These are phyloP conservation scores for Solenopsis fugax DNA, from an alignment of 1,140 invertebrate genomes.

Conservation along the genomic window DNA sequence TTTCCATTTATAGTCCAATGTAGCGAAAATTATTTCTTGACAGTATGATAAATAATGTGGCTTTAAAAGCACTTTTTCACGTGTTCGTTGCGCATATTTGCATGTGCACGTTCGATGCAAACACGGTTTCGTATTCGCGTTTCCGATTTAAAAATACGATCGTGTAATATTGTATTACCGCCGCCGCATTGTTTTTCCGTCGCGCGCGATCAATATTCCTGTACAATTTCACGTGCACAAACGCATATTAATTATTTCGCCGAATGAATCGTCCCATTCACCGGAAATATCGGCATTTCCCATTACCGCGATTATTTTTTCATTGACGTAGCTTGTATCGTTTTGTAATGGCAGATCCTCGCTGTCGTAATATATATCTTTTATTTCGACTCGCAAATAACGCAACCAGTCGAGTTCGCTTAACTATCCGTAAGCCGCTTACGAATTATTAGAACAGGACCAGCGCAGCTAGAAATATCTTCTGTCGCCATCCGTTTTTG, in stretches of 20 bases:
- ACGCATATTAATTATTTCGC: constrained; percentile 62
- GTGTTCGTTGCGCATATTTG: background rate
- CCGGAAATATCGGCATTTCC: constrained; percentile 55
- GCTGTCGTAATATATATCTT: constrained; percentile 66
- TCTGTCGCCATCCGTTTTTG: constrained; percentile 9
- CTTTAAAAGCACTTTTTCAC: constrained; percentile 45
- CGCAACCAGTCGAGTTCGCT: constrained; percentile 61
- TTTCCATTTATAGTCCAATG: constrained; percentile 35
- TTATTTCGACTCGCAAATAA: constrained; percentile 66
- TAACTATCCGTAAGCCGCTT: constrained; percentile 73
- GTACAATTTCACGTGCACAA: constrained; percentile 44
- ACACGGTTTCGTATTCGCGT: constrained; percentile 44
- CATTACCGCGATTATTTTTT: constrained; percentile 63
- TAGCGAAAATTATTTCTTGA: constrained; percentile 38
- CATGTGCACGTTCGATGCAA: background rate
- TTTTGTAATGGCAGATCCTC: constrained; percentile 53
- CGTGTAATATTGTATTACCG: constrained; percentile 55
- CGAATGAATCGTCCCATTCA: constrained; percentile 56
- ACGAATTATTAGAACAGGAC: constrained; percentile 70
- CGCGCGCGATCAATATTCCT: constrained; percentile 50
- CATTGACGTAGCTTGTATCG: constrained; percentile 15
- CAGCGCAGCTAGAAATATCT: constrained; percentile 50
- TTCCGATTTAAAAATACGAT: constrained; percentile 60
- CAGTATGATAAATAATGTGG: constrained; percentile 47
- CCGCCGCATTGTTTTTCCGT: constrained; percentile 56